A percentile compares a stretch with the other conserved stretches of the same genome.
phyloP scores from a whole-genome alignment of 2,113 vertebrate species.

The Pterocles orientalis region DNA sequence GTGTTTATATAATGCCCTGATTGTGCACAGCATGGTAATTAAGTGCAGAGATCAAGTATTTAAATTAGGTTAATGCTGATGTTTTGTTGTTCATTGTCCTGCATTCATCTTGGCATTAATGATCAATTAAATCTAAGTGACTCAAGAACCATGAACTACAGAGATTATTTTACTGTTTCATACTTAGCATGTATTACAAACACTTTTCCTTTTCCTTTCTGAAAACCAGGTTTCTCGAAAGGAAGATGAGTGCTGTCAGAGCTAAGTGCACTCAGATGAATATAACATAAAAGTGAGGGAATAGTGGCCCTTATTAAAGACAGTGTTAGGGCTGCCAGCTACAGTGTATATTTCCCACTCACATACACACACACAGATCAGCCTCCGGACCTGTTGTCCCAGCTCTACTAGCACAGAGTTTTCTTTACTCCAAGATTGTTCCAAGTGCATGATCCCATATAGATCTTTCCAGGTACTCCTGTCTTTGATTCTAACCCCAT shows the following conservation, averaged over 20 bases:
- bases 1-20: neutral
- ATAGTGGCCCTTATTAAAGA: neutral
- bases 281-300: neutral
- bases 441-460: neutral
- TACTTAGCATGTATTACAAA: neutral
- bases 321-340: neutral
- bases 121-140: neutral
- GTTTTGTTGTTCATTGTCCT: neutral
- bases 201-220: neutral
- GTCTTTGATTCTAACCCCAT: neutral
- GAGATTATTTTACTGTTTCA: neutral
- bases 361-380: neutral
- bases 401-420: neutral
- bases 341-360: neutral
- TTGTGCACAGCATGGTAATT: neutral
- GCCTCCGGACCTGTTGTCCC: neutral
- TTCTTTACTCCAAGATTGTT: neutral
- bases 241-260: neutral
- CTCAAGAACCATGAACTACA: neutral
- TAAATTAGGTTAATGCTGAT: neutral
- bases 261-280: neutral
- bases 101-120: neutral
- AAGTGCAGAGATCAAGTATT: neutral
- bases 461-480: neutral
- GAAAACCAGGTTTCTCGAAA: neutral